Base-by-base conservation (phyloP, 1,140 invertebrate species). In the Arctopsyche grandis region DNA sequence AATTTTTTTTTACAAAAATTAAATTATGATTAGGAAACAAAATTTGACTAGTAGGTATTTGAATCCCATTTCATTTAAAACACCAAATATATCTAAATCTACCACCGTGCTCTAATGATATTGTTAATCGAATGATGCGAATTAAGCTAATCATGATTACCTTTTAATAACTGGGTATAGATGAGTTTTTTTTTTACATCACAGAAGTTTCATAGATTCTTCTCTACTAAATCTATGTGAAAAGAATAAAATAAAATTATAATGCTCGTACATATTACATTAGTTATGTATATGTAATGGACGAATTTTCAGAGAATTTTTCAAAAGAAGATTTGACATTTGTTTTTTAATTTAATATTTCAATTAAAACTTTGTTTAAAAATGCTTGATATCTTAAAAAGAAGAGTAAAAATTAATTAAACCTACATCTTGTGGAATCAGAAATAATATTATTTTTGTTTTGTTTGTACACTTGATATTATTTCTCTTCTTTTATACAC, bases 401-500 rank as follows among this genome's bases (percentile, higher is more conserved):
- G 21, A 12, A 22, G 63, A 66, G 21, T 26, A 66, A 66, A 12
- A 66, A 66, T 66, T 66, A 66, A 66, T 66, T 22, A 66, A 66
- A 22, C 63, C 24, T 66, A 66, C 10, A 29, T 66, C 21, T 26
- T 26, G 16, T 70, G 76, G 48, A 60, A 80, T 66, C 48, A 69
- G 75, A 77, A 69, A 69, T 43, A 66, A 78, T 48, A 81, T 80
- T 77, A 82, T 80, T 82, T 82, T 46, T 71, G 77, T 79, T 82
- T 82, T 1, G 86, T 90, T 4, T 91, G 91, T 73, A 93, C 92
- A 85, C 94, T 95, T 3, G 94, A 93, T 83, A 95, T 96, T 26
- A 96, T 86, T 85, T 95, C 94, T 69, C 93, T 91, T 58, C 94
- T 89, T 85, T 95, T 95, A 90, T 94, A 95, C 0, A 94, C 90